Evolutionary conservation across 2,113 vertebrate genomes (phyloP).

Genomic region (Puffinus mauretanicus): DNA sequence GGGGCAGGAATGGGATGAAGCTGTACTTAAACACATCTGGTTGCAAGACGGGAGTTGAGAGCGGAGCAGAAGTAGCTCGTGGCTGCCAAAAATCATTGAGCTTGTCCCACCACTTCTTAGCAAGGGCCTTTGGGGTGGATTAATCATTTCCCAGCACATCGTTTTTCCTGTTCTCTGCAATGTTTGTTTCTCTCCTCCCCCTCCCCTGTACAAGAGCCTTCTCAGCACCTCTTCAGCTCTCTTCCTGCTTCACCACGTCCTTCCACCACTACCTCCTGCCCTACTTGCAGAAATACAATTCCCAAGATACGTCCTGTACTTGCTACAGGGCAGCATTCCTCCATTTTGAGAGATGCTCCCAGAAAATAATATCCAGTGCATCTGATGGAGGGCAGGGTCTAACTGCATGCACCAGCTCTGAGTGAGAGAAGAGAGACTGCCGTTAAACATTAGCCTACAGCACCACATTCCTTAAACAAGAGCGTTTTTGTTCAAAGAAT

Average conservation of each 20-base stretch:
- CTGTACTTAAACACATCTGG: background rate
- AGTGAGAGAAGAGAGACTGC: background rate
- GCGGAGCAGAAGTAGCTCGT: background rate
- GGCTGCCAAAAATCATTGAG: constrained; percentile 21
- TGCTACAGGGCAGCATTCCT: background rate
- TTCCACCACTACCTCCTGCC: background rate
- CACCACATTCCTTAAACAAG: background rate
- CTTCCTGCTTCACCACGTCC: background rate
- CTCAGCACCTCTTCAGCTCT: constrained; percentile 9
- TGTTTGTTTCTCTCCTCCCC: constrained; percentile 25
- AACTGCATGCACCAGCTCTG: background rate
- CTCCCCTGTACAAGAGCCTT: background rate
- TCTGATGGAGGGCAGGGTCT: background rate
- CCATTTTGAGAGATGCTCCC: constrained; percentile 24
- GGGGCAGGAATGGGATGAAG: background rate
- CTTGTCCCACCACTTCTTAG: constrained; percentile 28
- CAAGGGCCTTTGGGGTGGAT: constrained; percentile 27
- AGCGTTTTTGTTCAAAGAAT: background rate
- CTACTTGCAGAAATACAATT: background rate
- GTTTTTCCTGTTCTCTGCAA: background rate
- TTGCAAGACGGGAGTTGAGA: background rate
- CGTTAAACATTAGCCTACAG: background rate
- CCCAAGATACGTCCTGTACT: background rate
- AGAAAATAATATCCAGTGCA: background rate
- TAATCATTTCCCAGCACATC: constrained; percentile 27